Evolutionary conservation across 2,888 invertebrate genomes (phyloP).

Genomic region (Gymnocheta viridis): DNA sequence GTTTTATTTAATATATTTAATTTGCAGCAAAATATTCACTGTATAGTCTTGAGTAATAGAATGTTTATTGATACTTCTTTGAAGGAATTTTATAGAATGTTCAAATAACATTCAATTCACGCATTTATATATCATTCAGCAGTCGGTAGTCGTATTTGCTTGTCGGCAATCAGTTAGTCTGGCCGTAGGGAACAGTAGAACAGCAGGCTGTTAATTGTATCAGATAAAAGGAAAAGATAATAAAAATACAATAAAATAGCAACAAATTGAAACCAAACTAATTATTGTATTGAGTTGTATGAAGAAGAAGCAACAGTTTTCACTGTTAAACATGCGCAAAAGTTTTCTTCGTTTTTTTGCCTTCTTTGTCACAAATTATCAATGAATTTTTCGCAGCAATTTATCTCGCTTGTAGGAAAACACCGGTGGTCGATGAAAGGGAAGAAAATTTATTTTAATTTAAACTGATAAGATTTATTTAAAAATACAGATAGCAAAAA

Average conservation of each 20-base stretch:
- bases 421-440: not conserved
- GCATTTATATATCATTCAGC: conserved; percentile 59
- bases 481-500: too few relatives aligned
- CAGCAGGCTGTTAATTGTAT: conserved; percentile 52
- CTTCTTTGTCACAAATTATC: not conserved
- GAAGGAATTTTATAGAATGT: conserved; percentile 56
- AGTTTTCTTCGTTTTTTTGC: conserved; percentile 7
- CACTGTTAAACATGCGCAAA: conserved; percentile 58
- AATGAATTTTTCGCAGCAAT: conserved; percentile 12
- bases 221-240: conserved; percentile 38
- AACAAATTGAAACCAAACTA: conserved; percentile 27
- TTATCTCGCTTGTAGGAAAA: not conserved
- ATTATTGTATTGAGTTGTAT: conserved; percentile 8
- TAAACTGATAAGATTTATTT: not conserved
- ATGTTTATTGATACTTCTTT: conserved; percentile 59
- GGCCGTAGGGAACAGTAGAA: conserved; percentile 43
- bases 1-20: conserved; percentile 3
- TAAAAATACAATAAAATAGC: conserved; percentile 3
- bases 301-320: conserved; percentile 12
- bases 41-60: conserved; percentile 14
- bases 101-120: conserved; percentile 51
- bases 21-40: conserved; percentile 9
- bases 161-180: conserved; percentile 12
- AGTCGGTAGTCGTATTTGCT: conserved; percentile 28
- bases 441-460: not conserved